Evolutionary conservation across 2,888 invertebrate genomes (phyloP).

Genomic region (Oscheius sp.): DNA sequence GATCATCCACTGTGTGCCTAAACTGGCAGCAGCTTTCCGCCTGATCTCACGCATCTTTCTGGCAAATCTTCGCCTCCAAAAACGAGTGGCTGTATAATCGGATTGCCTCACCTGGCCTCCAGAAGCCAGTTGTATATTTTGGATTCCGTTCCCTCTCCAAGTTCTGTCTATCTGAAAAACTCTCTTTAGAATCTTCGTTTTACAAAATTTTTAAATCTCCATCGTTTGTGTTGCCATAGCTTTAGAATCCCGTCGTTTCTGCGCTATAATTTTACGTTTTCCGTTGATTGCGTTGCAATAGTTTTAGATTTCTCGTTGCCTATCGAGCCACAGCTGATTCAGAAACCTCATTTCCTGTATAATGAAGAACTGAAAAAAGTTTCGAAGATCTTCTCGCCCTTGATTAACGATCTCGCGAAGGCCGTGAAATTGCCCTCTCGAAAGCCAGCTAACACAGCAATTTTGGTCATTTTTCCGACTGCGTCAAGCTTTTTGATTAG

Average conservation of each 20-base stretch:
- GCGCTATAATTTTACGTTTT: not conserved
- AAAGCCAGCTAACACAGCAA: constrained; percentile 20
- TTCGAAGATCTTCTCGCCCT: no score
- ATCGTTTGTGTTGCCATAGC: not conserved
- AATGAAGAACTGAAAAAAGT: no score
- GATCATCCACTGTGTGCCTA: not conserved
- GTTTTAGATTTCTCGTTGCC: no score
- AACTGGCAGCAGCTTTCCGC: constrained; percentile 14
- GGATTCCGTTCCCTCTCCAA: not conserved
- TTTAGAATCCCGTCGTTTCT: no score
- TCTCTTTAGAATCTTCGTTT: not conserved
- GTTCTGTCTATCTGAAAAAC: not conserved
- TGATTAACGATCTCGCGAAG: not conserved
- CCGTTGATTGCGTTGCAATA: no score
- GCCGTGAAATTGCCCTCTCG: constrained; percentile 1
- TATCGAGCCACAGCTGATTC: no score
- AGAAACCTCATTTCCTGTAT: no score
- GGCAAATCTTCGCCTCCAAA: constrained; percentile 15
- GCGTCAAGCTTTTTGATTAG: not conserved
- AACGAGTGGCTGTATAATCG: constrained; percentile 5
- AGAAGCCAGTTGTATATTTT: not conserved
- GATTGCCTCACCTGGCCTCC: not conserved
- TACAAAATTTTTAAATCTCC: not conserved
- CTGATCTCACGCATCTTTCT: constrained; percentile 7
- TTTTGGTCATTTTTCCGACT: not conserved